Evolutionary conservation across 2,797 vertebrate genomes (phyloP).

Genomic region (Parambassis ranga): DNA sequence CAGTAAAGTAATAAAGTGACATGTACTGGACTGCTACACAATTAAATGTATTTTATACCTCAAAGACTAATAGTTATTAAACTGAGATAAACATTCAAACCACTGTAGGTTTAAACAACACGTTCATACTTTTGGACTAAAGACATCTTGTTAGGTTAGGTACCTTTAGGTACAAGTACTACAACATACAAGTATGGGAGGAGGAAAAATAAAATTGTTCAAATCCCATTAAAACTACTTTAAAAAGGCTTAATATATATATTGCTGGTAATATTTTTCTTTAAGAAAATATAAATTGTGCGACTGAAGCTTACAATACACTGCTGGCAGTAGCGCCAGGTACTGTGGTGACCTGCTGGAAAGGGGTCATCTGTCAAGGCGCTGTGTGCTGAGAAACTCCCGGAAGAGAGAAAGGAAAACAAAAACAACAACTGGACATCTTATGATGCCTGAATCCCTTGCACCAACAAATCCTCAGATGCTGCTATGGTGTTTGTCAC

Average conservation of each 20-base stretch:
- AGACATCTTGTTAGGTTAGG: conserved; percentile 81
- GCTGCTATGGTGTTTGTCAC: conserved; percentile 68
- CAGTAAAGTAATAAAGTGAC: conserved; percentile 77
- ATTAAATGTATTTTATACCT: conserved; percentile 63
- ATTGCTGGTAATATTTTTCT: conserved; percentile 91
- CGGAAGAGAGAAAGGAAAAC: conserved; percentile 15
- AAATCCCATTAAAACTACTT: conserved; percentile 89
- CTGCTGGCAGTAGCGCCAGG: conserved; percentile 87
- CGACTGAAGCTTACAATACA: conserved; percentile 96
- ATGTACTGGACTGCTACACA: conserved; percentile 77
- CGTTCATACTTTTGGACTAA: conserved; percentile 67
- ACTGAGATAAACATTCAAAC: conserved; percentile 69
- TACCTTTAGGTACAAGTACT: conserved; percentile 77
- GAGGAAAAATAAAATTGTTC: conserved; percentile 70
- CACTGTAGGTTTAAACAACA: conserved; percentile 61
- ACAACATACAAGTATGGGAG: conserved; percentile 82
- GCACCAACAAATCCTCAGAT: conserved; percentile 57
- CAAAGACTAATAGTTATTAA: conserved; percentile 62
- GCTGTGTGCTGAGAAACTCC: conserved; percentile 66
- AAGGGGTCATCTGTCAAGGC: conserved; percentile 59
- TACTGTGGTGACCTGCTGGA: conserved; percentile 65
- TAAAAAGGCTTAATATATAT: conserved; percentile 97
- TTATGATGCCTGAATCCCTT: conserved; percentile 53
- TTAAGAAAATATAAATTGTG: conserved; percentile 99
- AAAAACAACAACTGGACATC: conserved; percentile 40